These are phyloP conservation scores for Matsumyia berberina DNA, from an alignment of 2,888 invertebrate species.

Conservation along the genomic window DNA sequence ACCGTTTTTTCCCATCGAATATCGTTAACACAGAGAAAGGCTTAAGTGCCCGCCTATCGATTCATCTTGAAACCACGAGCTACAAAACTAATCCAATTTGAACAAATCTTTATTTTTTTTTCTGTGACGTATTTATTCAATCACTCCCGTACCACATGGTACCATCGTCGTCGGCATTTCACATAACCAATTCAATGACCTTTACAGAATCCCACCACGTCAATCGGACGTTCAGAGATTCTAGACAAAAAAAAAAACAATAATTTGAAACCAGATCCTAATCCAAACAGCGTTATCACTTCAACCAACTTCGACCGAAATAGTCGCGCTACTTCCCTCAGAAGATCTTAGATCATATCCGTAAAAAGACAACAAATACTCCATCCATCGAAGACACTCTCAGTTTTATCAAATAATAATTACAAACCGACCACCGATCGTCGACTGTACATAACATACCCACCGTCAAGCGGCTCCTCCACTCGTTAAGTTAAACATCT, in stretches of 20 bases:
- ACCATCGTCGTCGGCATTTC: slow-evolving; percentile 23
- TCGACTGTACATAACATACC: slow-evolving; percentile 17
- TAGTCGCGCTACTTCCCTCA: slow-evolving; percentile 4
- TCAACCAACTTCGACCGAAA: slow-evolving; percentile 4
- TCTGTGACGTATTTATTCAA: background rate
- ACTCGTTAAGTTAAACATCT: slow-evolving; percentile 63
- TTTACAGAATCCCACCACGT: slow-evolving; percentile 29
- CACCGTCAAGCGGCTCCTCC: slow-evolving; percentile 51
- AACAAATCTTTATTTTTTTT: background rate
- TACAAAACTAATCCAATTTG: background rate
- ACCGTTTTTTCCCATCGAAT: background rate
- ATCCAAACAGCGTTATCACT: slow-evolving; percentile 42
- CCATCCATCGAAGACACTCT: slow-evolving; percentile 50
- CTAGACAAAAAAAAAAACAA: background rate
- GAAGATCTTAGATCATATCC: slow-evolving; percentile 56
- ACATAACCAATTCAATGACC: slow-evolving; percentile 46
- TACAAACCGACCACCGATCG: slow-evolving; percentile 23
- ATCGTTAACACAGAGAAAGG: background rate
- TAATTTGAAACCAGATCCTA: slow-evolving; percentile 10
- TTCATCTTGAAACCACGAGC: background rate
- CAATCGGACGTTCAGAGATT: slow-evolving; percentile 37
- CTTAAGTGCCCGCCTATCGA: slow-evolving; percentile 10
- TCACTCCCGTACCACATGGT: slow-evolving; percentile 27
- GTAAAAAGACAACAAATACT: slow-evolving; percentile 52
- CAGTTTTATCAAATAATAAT: slow-evolving; percentile 50